A percentile compares a stretch with the other conserved stretches of the same genome.
Conservation (phyloP, 2,113 vertebrate genomes). For the Blennius ocellaris region DNA sequence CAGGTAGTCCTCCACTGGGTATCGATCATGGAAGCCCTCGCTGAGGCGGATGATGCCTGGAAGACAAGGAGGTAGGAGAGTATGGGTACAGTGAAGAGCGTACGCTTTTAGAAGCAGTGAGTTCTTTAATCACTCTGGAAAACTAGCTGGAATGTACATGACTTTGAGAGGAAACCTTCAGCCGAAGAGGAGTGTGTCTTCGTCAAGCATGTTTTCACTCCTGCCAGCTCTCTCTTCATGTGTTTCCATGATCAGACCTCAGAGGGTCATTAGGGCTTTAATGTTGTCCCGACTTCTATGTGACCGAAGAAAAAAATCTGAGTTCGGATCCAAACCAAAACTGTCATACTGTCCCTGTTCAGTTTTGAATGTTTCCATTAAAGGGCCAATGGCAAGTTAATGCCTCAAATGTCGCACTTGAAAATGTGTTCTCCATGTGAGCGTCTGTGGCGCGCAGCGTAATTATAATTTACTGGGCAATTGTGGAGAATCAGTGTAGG, state of each 20-base stretch:
- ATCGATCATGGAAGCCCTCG: conserved; percentile 90
- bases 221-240: neutral
- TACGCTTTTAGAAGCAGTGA: neutral
- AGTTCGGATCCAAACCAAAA: conserved; percentile 21
- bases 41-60: conserved; percentile 91
- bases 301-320: conserved; percentile 37
- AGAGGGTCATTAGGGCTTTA: conserved; percentile 5
- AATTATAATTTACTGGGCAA: conserved; percentile 54
- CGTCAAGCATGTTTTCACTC: conserved; percentile 6
- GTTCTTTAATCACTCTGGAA: neutral
- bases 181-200: neutral
- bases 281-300: conserved; percentile 20
- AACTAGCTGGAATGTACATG: neutral
- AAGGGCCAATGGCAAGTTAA: conserved; percentile 29
- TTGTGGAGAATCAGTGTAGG: conserved; percentile 26
- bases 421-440: conserved; percentile 50
- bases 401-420: conserved; percentile 39
- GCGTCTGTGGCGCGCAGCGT: conserved; percentile 22
- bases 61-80: neutral
- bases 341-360: conserved; percentile 1
- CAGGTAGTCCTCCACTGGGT: conserved; percentile 94
- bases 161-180: conserved; percentile 2
- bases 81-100: neutral
- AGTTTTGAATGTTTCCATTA: conserved; percentile 41
- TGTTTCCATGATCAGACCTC: conserved; percentile 30